Conservation (phyloP, 2,113 vertebrate species). For the Grammomys surdaster region DNA sequence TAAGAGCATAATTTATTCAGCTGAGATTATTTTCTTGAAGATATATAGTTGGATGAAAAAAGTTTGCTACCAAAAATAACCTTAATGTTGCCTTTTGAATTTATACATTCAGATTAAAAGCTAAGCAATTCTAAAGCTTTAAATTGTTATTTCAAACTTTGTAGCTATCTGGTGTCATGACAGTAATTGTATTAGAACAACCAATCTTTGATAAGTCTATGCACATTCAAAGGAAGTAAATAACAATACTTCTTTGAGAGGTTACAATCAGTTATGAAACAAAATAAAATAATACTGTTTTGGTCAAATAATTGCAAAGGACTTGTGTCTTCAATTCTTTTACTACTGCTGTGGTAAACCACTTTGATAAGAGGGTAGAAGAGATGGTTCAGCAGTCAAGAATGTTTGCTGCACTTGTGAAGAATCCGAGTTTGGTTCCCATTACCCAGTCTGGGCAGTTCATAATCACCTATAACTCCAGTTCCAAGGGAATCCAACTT, state of each 20-base stretch:
- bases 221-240: slow-evolving; percentile 57
- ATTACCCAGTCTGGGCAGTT: neutral
- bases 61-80: slow-evolving; percentile 54
- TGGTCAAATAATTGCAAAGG: slow-evolving; percentile 16
- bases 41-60: slow-evolving; percentile 38
- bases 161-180: slow-evolving; percentile 32
- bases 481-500: neutral
- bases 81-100: slow-evolving; percentile 64
- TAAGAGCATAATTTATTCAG: slow-evolving; percentile 53
- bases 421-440: neutral
- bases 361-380: neutral
- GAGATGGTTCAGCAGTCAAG: neutral
- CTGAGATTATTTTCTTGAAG: slow-evolving; percentile 45
- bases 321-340: neutral
- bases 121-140: slow-evolving; percentile 49
- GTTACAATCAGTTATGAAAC: slow-evolving; percentile 42
- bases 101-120: slow-evolving; percentile 45
- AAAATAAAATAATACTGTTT: slow-evolving; percentile 59
- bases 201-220: slow-evolving; percentile 20
- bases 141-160: slow-evolving; percentile 58
- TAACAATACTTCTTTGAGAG: slow-evolving; percentile 31
- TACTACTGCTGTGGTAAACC: neutral
- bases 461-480: neutral
- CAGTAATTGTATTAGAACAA: slow-evolving; percentile 40
- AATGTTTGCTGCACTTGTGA: neutral